Conservation (phyloP, 2,797 vertebrate species). For the Diceros bicornis region DNA sequence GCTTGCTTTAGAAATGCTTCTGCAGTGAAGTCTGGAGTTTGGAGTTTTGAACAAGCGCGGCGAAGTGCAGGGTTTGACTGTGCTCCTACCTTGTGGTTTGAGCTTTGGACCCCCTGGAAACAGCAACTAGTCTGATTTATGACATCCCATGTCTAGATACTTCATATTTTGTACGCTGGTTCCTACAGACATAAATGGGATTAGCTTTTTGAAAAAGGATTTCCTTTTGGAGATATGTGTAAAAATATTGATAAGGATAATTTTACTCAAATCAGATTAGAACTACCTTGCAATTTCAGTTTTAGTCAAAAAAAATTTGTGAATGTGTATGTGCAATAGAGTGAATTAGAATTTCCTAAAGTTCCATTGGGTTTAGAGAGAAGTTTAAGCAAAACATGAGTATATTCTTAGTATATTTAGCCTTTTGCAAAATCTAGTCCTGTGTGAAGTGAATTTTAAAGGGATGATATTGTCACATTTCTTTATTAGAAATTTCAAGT, state of each 20-base stretch:
- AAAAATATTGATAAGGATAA: not conserved
- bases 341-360: not conserved
- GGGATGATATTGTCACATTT: not conserved
- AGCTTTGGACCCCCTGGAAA: not conserved
- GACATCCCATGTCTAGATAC: not conserved
- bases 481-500: constrained; percentile 6
- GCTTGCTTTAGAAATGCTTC: not conserved
- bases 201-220: not conserved
- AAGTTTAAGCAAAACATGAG: not conserved
- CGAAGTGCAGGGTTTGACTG: not conserved
- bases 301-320: not conserved
- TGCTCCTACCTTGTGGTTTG: not conserved
- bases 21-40: not conserved
- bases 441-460: constrained; percentile 49
- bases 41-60: not conserved
- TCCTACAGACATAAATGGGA: not conserved
- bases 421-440: constrained; percentile 18
- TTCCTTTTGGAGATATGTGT: not conserved
- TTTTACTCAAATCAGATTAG: constrained; percentile 16
- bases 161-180: not conserved
- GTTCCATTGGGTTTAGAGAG: not conserved
- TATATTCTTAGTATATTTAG: not conserved
- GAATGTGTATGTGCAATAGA: not conserved
- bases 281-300: not conserved
- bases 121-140: not conserved